Base-by-base conservation (phyloP, 2,888 invertebrate genomes). In the Epicampocera succincta region DNA sequence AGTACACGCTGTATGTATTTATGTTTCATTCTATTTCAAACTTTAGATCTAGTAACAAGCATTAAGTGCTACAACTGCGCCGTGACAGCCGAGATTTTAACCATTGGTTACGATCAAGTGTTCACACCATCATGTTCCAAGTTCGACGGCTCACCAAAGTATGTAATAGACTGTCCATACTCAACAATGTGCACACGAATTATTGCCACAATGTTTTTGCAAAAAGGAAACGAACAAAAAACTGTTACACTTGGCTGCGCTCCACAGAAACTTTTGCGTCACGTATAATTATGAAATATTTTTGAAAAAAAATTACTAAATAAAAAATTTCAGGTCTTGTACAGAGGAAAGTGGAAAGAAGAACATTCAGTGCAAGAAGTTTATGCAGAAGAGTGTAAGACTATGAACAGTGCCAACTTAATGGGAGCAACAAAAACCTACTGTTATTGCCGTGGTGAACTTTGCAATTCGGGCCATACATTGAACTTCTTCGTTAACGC, bases 401-500 rank as follows among this genome's bases (percentile, higher is more conserved):
- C 91, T 65, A 91, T 93, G 4, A 93, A 94, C 85, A 93, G 94
- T 85, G 94, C 94, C 86, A 94, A 94, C 3, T 85, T 88, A 25
- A 84, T 86, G 12, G 89, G 87, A 54, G 86, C 88, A 33, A 86
- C 83, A 68, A 88, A 86, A 73, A 87, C 87, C 12, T 94, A 95
- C 90, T 96, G 96, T 89, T 96, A 95, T 90, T 96, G 96, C 87
- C 93, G 94, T 46, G 93, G 92, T 42, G 92, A 94, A 86, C 91
- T 95, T 46, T 96, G 96, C 91, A 96, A 96, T 90, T 91, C 93
- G 11, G 88, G 92, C 46, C 44, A 52, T 46, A 60, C 29, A 21
- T 17, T 29, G 9, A 8, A 1, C 17, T 15, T 13, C 12, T 21
- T 38, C 38, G 17, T 46, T 9, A 46, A 44, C 29, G 6, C 2